Evolutionary conservation across 2,888 invertebrate species (phyloP), one percentile per base, ranked within the genome.

Genomic region (Dyspetes luteomarginatus): DNA sequence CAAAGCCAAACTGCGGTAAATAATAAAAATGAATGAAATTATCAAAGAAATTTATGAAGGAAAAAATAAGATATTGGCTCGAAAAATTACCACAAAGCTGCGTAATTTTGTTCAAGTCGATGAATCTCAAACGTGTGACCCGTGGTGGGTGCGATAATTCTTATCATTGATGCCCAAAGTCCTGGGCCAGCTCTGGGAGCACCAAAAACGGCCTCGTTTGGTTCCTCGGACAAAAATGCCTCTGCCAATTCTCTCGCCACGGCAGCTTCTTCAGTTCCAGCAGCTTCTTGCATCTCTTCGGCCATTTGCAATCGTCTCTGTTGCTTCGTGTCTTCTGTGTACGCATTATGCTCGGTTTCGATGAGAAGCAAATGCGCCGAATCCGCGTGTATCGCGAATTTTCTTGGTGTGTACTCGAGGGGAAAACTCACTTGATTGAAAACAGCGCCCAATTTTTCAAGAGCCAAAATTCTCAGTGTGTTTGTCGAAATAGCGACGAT

Each of bases 401-500:
- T 97, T 58, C 99, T 94, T 0, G 99, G 99, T 0, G 99, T 99
- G 90, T 97, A 98, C 85, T 98, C 98, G 67, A 99, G 93, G 0
- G 97, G 97, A 88, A 97, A 96, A 3, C 97, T 96, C 26, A 97
- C 96, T 92, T 99, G 99, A 93, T 99, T 99, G 92, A 99, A 99
- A 1, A 99, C 98, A 0, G 98, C 99, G 0, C 99, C 99, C 0
- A 99, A 93, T 92, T 99, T 99, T 92, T 99, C 99, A 71, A 99
- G 93, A 0, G 99, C 99, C 92, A 99, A 94, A 94, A 99, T 99
- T 89, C 99, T 94, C 67, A 99, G 93, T 0, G 99, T 99, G 90
- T 99, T 99, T 0, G 98, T 97, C 0, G 99, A 98, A 91, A 99
- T 99, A 0, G 99, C 99, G 0, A 99, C 99, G 86, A 99, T 98